Base-by-base conservation (phyloP, 2,888 invertebrate species). In the Ernsta delagoae region DNA sequence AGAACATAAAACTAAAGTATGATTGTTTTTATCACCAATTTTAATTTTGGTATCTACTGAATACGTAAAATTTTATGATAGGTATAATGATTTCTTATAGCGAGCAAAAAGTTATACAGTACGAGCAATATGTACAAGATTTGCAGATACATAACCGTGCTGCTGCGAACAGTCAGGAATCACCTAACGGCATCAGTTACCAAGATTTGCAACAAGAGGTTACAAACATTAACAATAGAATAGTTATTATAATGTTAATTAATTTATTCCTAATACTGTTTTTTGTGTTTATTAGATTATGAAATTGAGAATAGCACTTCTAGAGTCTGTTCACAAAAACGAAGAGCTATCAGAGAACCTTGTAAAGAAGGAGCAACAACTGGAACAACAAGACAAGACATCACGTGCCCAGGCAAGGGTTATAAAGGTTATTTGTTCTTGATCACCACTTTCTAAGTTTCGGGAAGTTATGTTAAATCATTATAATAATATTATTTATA, bases 371-470 rank as follows among this genome's bases (percentile, higher is more conserved):
- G 94, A 95, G 45, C 92, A 94, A 66, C 94, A 94, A 71, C 81
- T 95, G 8, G 94, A 95, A 64, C 94, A 94, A 65, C 95, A 95
- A 76, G 94, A 94, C 70, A 94, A 94, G 68, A 93, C 94, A 70
- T 92, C 95, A 81, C 93, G 92, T 75, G 94, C 95, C 77, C 95
- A 95, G 91, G 94, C 94, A 84, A 95, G 94, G 81, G 89, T 95
- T 75, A 88, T 95, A 74, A 95, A 95, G 88, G 94, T 94, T 76
- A 84, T 79, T 83, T 59, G 12, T 36, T 57, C 54, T 66, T 66
- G 43, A 66, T 68, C 57, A 62, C 56, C 41, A 62, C 56, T 68
- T 60, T 61, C n/a, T 50, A n/a, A 54, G 31, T 6, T 39, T 65
- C 36, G 9, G 60, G 45, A 6, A 24, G 39, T 31, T 41, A 57